phyloP scores from a whole-genome alignment of 2,888 invertebrate genomes.

The Spilosoma lubricipeda region DNA sequence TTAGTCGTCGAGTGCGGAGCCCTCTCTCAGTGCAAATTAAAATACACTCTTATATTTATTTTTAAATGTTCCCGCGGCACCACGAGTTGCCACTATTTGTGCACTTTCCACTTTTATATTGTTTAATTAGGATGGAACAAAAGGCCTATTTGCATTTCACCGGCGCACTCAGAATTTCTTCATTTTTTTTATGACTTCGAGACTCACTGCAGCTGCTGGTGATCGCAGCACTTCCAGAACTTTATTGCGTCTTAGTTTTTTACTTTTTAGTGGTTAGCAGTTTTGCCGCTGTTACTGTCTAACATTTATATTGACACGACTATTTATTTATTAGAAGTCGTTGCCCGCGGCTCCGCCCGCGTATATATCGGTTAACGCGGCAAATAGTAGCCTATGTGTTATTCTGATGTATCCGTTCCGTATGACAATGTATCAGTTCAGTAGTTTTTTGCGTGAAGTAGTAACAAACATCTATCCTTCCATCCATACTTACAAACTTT shows the following conservation, averaged over 20 bases:
- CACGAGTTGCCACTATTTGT: constrained; percentile 40
- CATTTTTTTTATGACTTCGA: constrained; percentile 39
- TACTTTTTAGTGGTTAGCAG: constrained; percentile 17
- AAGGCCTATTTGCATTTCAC: constrained; percentile 48
- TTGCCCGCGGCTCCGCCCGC: no score
- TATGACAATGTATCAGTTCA: no score
- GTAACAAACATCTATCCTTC: no score
- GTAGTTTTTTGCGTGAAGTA: no score
- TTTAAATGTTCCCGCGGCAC: constrained; percentile 55
- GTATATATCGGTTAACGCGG: no score
- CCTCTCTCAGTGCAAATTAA: constrained; percentile 62
- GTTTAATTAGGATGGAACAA: constrained; percentile 63
- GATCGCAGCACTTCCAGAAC: constrained; percentile 30
- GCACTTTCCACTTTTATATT: constrained; percentile 49
- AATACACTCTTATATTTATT: constrained; percentile 69
- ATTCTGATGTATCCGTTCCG: no score
- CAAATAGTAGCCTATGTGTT: no score
- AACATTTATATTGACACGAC: constrained; percentile 9
- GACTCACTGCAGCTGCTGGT: constrained; percentile 17
- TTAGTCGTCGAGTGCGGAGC: constrained; percentile 30
- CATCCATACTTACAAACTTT: no score
- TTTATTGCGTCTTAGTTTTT: constrained; percentile 29
- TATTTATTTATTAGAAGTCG: no score
- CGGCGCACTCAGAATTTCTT: constrained; percentile 36
- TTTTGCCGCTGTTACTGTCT: constrained; percentile 11